These are phyloP conservation scores for Ictidomys tridecemlineatus DNA, from an alignment of 2,113 vertebrate species.

Conservation along the genomic window DNA sequence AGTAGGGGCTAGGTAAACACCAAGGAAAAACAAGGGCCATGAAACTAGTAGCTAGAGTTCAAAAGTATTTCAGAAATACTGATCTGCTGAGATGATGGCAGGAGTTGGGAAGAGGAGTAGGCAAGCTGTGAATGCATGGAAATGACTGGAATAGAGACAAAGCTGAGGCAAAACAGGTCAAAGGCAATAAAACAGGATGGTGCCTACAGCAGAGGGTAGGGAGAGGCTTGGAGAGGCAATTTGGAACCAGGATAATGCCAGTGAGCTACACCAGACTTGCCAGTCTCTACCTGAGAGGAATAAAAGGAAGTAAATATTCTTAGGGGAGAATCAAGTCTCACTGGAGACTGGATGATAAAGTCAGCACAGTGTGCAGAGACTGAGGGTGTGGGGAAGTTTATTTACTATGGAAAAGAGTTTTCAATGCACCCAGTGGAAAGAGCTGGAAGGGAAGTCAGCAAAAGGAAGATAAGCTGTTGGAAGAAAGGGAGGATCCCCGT, in stretches of 20 bases:
- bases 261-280: not conserved
- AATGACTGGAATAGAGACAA: not conserved
- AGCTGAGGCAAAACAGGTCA: not conserved
- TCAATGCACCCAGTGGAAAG: constrained; percentile 49
- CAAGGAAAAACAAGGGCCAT: not conserved
- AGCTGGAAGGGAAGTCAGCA: constrained; percentile 66
- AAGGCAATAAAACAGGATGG: not conserved
- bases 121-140: not conserved
- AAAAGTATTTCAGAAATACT: not conserved
- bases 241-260: not conserved
- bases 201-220: not conserved
- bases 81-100: not conserved
- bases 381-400: not conserved
- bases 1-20: not conserved
- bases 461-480: constrained; percentile 53
- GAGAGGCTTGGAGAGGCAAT: not conserved
- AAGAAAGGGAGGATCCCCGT: constrained; percentile 54
- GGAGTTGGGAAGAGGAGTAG: not conserved
- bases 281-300: not conserved
- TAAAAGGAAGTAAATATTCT: not conserved
- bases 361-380: not conserved
- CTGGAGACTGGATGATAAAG: not conserved
- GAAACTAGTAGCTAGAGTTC: not conserved
- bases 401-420: constrained; percentile 50
- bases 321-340: not conserved